Evolutionary conservation across 2,113 vertebrate species (phyloP).

Genomic region (Carlito syrichta): DNA sequence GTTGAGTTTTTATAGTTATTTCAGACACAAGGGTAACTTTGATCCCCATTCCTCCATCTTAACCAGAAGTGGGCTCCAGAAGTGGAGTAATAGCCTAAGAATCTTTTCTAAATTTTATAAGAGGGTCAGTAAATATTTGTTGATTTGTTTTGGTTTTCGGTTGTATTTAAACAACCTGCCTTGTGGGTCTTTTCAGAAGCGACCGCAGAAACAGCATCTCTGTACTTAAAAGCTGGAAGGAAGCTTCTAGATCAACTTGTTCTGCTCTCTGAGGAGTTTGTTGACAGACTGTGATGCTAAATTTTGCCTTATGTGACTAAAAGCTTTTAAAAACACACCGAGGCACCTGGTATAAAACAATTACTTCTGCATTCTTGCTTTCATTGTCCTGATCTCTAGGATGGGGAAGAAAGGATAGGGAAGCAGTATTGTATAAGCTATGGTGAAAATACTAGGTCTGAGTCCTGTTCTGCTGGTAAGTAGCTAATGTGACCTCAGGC

Average conservation of each 20-base stretch:
- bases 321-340: not conserved
- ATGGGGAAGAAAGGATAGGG: not conserved
- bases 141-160: not conserved
- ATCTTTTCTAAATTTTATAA: not conserved
- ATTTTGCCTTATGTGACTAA: not conserved
- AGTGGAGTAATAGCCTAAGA: too few relatives aligned
- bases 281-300: not conserved
- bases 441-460: not conserved
- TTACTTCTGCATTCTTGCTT: not conserved
- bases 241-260: not conserved
- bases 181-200: not conserved
- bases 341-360: not conserved
- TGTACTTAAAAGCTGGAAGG: not conserved
- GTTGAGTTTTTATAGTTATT: not conserved
- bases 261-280: not conserved
- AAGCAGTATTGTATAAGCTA: rapidly evolving
- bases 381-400: not conserved
- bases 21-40: not conserved
- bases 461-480: not conserved
- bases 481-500: not conserved
- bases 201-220: not conserved
- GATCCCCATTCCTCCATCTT: not conserved
- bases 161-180: not conserved
- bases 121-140: not conserved
- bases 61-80: not conserved